A percentile compares a stretch with the other conserved stretches of the same genome.
These are phyloP conservation scores for Elaphurus davidianus DNA, from an alignment of 2,113 vertebrate species.

Conservation along the genomic window DNA sequence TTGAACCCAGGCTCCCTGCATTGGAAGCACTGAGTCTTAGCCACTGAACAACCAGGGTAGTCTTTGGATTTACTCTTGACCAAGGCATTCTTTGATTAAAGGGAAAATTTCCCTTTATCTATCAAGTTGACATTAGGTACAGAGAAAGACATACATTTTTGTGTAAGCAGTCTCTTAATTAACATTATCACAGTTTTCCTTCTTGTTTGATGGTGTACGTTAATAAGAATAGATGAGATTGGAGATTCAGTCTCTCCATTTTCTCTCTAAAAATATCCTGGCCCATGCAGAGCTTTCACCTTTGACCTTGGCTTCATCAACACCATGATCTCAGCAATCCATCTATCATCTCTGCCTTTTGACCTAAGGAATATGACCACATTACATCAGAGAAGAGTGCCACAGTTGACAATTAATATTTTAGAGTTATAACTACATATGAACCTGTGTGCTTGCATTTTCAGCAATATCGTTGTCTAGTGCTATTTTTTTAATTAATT, in stretches of 20 bases:
- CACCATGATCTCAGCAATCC: constrained; percentile 30
- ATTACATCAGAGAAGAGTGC: constrained; percentile 44
- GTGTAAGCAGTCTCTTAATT: not conserved
- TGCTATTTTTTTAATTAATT: not conserved
- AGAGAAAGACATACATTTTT: not conserved
- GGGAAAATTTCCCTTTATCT: not conserved
- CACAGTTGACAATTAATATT: constrained; percentile 22
- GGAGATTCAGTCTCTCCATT: not conserved
- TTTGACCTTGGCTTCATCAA: constrained; percentile 17
- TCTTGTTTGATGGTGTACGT: not conserved
- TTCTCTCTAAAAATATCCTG: not conserved
- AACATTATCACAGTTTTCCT: not conserved
- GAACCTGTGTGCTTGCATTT: not conserved
- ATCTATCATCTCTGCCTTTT: constrained; percentile 11
- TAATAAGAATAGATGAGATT: not conserved
- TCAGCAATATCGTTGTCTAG: not conserved
- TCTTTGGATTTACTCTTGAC: not conserved
- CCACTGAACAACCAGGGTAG: not conserved
- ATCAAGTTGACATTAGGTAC: not conserved
- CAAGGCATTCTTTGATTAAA: not conserved
- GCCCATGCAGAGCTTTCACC: not conserved
- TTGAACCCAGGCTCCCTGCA: not conserved
- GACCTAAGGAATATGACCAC: not conserved
- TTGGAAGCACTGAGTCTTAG: not conserved
- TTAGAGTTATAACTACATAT: not conserved